Percentiles rank a stretch among this genome's conserved stretches.
Conservation (phyloP, 2,797 vertebrate genomes). For the Oreochromis grahami region DNA sequence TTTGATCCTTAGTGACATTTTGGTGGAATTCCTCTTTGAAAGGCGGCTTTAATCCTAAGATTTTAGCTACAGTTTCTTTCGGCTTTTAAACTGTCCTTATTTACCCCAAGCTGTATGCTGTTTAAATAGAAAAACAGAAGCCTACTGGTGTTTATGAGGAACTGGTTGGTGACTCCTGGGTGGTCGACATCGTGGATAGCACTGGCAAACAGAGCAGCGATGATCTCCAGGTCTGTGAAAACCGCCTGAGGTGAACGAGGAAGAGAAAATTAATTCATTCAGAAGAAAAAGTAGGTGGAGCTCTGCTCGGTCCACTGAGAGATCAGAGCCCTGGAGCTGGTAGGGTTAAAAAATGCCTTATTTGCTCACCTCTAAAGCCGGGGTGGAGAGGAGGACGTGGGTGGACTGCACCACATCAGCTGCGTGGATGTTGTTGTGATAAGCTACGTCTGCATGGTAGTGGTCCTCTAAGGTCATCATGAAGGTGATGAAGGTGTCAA, state of each 20-base stretch:
- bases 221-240: constrained; percentile 91
- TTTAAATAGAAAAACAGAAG: background rate
- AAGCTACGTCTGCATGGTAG: constrained; percentile 87
- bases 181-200: constrained; percentile 96
- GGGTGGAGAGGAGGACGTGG: constrained; percentile 88
- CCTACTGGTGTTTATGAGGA: constrained; percentile 94
- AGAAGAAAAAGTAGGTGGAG: background rate
- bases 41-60: background rate
- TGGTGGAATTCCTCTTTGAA: background rate
- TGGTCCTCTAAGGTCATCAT: constrained; percentile 93
- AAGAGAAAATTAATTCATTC: background rate
- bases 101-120: background rate
- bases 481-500: constrained; percentile 86
- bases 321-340: background rate
- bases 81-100: background rate
- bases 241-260: constrained; percentile 76
- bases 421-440: constrained; percentile 93
- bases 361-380: constrained; percentile 84
- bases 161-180: constrained; percentile 93
- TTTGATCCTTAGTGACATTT: background rate
- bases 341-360: background rate
- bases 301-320: background rate
- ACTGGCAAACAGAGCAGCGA: constrained; percentile 89
- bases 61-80: background rate
- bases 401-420: constrained; percentile 94